These are phyloP conservation scores for Pluvianellus socialis DNA, from an alignment of 2,113 vertebrate species.

Conservation along the genomic window DNA sequence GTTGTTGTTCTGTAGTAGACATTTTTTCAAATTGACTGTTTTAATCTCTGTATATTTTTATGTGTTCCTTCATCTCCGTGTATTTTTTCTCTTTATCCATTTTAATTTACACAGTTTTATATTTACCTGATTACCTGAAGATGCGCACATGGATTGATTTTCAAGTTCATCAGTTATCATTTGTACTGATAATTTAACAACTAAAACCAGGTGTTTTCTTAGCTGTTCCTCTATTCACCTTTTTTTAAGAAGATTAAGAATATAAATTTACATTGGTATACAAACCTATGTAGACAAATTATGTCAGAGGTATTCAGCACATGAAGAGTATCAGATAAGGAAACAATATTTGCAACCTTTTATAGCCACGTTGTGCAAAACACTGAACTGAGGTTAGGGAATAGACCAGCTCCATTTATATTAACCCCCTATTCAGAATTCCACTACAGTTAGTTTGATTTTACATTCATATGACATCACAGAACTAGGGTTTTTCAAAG, in stretches of 20 bases:
- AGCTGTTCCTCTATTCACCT: background rate
- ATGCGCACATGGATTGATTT: background rate
- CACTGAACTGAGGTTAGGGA: background rate
- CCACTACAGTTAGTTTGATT: background rate
- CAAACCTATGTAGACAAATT: background rate
- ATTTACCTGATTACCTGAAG: background rate
- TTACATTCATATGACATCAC: background rate
- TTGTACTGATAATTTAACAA: background rate
- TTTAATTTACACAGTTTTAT: background rate
- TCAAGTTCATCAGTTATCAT: background rate
- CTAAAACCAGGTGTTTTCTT: background rate
- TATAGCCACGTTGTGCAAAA: background rate
- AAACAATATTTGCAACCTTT: background rate
- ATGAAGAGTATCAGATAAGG: background rate
- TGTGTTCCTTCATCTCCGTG: background rate
- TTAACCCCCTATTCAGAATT: background rate
- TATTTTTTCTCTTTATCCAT: background rate
- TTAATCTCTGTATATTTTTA: background rate
- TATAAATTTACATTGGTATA: background rate
- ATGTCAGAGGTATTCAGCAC: background rate
- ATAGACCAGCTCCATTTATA: background rate
- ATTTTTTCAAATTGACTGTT: background rate
- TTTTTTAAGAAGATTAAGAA: background rate
- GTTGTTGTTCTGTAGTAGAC: too few relatives aligned
- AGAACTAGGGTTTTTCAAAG: background rate